Base-by-base conservation (phyloP, 2,888 invertebrate species). In the Neuroscelio doddi region DNA sequence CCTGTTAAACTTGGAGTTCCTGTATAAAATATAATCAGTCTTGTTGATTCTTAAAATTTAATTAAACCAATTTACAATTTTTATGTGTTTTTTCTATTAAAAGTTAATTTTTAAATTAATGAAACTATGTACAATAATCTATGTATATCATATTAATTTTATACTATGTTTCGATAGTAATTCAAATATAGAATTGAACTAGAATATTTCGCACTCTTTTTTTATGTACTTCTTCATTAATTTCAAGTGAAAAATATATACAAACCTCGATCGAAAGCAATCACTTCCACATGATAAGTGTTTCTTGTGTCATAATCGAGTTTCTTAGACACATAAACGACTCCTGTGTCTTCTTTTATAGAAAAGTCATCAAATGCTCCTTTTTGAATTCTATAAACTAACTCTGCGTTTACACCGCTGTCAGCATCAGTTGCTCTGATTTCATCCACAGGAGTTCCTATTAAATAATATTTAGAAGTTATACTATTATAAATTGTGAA, bases 301-400 rank as follows among this genome's bases (percentile, higher is more conserved):
- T 91, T 91, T 44, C 93, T 87, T 64, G 91, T 88, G 76, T 96
- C 96, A 75, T 90, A 95, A 84, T 97, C 95, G 24, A 97, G 87
- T 75, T 91, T 91, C 0, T 91, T 89, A 0, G 92, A 88, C 0
- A 96, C 92, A 0, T 88, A 89, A 14, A 97, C 89, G 0, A 91
- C 87, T 0, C 97, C 97, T 0, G 91, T 91, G 0, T 85, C 86
- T 69, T 92, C 90, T 80, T 95, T 90, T n/a, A 97, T 90, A 0
- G 85, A 83, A 80, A 97, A 97, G 71, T 95, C 92, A 69, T 95
- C 94, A 67, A 93, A 90, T 0, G 91, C 92, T 1, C 97, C 97
- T 79, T 92, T 92, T 69, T 93, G 92, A 69, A 97, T 92, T 63
- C 90, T 88, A 82, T 96, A 97, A 70, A 87, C 87, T 36, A 97